Conservation (phyloP, 2,888 invertebrate species). For the Drosophila recens region DNA sequence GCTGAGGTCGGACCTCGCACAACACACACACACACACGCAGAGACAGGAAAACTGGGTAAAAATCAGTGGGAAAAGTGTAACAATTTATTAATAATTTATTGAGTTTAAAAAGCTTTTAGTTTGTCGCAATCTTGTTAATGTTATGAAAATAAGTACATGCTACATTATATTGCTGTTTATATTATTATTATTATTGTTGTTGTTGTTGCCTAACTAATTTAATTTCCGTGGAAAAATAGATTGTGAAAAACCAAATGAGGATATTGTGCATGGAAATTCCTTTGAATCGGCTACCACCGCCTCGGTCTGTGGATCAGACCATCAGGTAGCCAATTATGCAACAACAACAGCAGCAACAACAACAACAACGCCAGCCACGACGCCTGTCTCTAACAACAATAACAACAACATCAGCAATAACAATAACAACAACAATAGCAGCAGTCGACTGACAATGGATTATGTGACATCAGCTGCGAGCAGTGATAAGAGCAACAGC, state of each 20-base stretch:
- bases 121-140: constrained; percentile 46
- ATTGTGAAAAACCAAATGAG: constrained; percentile 83
- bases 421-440: constrained; percentile 36
- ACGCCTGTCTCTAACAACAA: constrained; percentile 48
- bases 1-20: constrained; percentile 15
- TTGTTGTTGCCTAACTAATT: constrained; percentile 49
- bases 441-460: constrained; percentile 71
- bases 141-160: constrained; percentile 20
- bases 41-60: constrained; percentile 34
- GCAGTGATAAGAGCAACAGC: constrained; percentile 83
- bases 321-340: constrained; percentile 83
- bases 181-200: no score
- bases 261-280: constrained; percentile 78
- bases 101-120: constrained; percentile 70
- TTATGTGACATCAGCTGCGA: constrained; percentile 62
- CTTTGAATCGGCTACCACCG: constrained; percentile 77
- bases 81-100: constrained; percentile 58
- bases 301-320: constrained; percentile 83
- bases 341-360: constrained; percentile 71
- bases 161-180: constrained; percentile 1
- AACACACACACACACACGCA: neutral
- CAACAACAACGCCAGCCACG: constrained; percentile 61
- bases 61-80: constrained; percentile 46
- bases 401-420: constrained; percentile 56
- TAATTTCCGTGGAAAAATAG: constrained; percentile 51